Evolutionary conservation across 35 echinoderm and acorn worm genomes (phyloP), one percentile per base, ranked within the genome.

Genomic region (Anneissia japonica): DNA sequence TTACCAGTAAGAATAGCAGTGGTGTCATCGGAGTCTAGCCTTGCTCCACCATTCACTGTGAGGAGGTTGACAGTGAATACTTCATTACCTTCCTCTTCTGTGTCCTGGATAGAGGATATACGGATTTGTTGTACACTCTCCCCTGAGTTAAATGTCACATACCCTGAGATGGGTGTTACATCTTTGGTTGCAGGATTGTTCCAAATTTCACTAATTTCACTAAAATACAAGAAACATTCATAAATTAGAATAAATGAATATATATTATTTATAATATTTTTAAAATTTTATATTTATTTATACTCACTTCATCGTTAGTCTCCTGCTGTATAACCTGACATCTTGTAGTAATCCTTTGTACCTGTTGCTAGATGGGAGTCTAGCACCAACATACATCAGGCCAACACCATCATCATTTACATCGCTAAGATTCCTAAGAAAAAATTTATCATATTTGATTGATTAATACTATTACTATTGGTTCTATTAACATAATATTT

Each of bases 11-110:
- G 46, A 9, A 93, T 39, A 30, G 96, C 92, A 28, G 85, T 89
- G 9, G 88, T 86, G 83, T 86, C 96, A 29, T 87, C 92, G 23
- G 39, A 43, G 17, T 77, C 83, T 31, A 94, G 46, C 17, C 89
- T 84, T 37, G 89, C 92, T 30, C 96, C 96, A 35, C 96, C 96
- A 74, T 82, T 85, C 35, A 73, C 84, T 23, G 92, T 86, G 32
- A 99, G 77, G 33, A 99, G 87, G 31, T 85, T 83, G 12, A 99
- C 86, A 45, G 93, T 90, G 73, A 94, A 99, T 16, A 99, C 89
- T 90, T 99, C 96, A 76, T 94, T 99, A 0, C 96, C 96, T 87
- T 99, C 92, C 30, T 93, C 88, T 73, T 94, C 92, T 16, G 56
- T 81, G 74, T 99, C 96, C 51, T 99, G 85, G 29, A 87, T 26